Evolutionary conservation across 2,113 vertebrate genomes (phyloP), one percentile per base, ranked within the genome.

Genomic region (Casuarius casuarius): DNA sequence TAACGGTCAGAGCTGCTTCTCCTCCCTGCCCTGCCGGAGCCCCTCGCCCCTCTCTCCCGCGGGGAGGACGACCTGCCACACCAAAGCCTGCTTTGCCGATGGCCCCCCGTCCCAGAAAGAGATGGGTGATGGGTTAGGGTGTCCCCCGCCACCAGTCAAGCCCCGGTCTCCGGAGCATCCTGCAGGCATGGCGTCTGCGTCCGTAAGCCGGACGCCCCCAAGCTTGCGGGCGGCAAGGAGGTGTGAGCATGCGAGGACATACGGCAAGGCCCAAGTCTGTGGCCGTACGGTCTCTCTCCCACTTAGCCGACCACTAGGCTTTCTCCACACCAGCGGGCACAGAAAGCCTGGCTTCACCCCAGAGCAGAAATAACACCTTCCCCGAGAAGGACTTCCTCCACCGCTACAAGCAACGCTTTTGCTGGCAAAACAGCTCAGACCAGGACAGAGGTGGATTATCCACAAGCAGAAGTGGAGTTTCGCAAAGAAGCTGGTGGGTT

Each of bases 1-100:
- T 31, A 78, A 70, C 72, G 0, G 0, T 40, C 52, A 35, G 10
- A 31, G 52, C 48, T 0, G 0, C 0, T 0, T 40, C 0, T 0
- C 20, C 86, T 88, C 40, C 51, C 40, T 6, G 21, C 21, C 14
- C 54, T 23, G 54, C 54, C 15, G 28, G 29, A 58, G 56, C 29
- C 56, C 29, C 56, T 31, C 17, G 31, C 18, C 56, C 56, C 31
- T 5, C 56, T 33, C 29, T 19, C 56, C 56, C 29, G 10, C 10
- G 3, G 19, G 9, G 22, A 10, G 56, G 56, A 59, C 10, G 56
- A 59, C 29, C 31, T 10, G 18, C 56, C 54, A 9, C 54, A n/a
- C 28, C 65, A 22, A 77, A 61, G 44, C 35, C n/a, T 11, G 6
- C 49, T 28, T 10, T 72, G 6, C 3, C 3, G 0, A 40, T 22